Base-by-base conservation (phyloP, 2,113 vertebrate genomes). In the Physeter macrocephalus region DNA sequence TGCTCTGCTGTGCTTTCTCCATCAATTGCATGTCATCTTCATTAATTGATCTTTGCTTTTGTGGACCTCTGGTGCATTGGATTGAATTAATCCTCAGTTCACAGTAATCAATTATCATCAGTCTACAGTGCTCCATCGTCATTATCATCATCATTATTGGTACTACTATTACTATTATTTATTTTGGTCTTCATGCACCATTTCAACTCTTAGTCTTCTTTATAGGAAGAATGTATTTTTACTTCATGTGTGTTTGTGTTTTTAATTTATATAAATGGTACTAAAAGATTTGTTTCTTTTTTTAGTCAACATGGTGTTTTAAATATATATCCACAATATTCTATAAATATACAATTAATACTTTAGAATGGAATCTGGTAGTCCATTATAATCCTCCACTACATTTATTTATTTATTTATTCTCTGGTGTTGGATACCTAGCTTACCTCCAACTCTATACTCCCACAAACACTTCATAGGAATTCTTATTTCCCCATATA, bases 1-100 rank as follows among this genome's bases (percentile, higher is more conserved):
- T 61, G 66, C 25, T 89, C 66, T 62, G 15, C 82, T 75, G 15
- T 85, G 21, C 39, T 90, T 67, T 93, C 75, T 93, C 46, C 4
- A 2, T 61, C 11, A 43, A 41, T n/a, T 88, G 27, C 64, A 77
- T 61, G 31, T 15, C 5, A 88, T n/a, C 13, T 92, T 91, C 18
- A 57, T 88, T 88, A n/a, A 95, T 8, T 77, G 66, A 84, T n/a
- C 20, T 96, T 91, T 90, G 57, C 62, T 84, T 93, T 75, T 64
- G 57, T 46, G 78, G 83, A 67, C 23, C 6, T 84, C 36, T 57
- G 64, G 21, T 64, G 11, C 82, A 77, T 61, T 57, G 5, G 64
- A 72, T 36, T n/a, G 41, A 46, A 67, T 85, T 75, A 81, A 80
- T 96, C 41, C 77, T 86, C 69, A 43, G 52, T 52, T 80, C 17